phyloP scores from a whole-genome alignment of 2,888 invertebrate genomes.

The Apamea epomidion region DNA sequence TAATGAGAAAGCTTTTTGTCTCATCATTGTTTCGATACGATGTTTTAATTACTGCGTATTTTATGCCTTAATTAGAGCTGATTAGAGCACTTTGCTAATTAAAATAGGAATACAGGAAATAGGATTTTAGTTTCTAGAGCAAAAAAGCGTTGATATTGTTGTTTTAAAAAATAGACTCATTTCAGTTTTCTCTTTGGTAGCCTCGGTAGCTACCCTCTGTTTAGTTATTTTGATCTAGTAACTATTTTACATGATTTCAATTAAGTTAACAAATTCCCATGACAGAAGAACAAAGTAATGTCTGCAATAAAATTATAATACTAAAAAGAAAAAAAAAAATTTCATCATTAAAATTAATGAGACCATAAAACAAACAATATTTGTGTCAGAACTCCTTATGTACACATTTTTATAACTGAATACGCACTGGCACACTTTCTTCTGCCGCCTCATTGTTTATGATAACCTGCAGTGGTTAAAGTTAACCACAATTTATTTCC shows the following conservation, averaged over 20 bases:
- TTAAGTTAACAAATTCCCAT: neutral
- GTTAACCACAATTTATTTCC: neutral
- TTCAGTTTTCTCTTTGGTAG: neutral
- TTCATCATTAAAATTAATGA: neutral
- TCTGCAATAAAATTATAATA: neutral
- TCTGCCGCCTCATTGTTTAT: constrained; percentile 12
- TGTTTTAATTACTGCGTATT: neutral
- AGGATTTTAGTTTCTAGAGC: neutral
- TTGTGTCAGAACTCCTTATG: neutral
- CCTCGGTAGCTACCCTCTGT: neutral
- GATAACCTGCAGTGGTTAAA: neutral
- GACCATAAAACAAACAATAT: constrained; percentile 5
- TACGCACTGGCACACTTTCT: constrained; percentile 27
- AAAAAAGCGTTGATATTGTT: neutral
- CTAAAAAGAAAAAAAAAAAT: neutral
- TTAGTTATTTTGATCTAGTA: neutral
- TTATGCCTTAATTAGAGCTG: constrained; percentile 2
- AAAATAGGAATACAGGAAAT: neutral
- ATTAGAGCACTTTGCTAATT: neutral
- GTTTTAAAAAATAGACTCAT: neutral
- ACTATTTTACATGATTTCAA: neutral
- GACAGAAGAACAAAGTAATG: neutral
- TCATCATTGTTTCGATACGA: neutral
- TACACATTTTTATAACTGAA: constrained; percentile 10
- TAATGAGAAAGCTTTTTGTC: constrained; percentile 13